Evolutionary conservation across 1,140 invertebrate species (phyloP).

Genomic region (Scaptodrosophila lebanonensis): DNA sequence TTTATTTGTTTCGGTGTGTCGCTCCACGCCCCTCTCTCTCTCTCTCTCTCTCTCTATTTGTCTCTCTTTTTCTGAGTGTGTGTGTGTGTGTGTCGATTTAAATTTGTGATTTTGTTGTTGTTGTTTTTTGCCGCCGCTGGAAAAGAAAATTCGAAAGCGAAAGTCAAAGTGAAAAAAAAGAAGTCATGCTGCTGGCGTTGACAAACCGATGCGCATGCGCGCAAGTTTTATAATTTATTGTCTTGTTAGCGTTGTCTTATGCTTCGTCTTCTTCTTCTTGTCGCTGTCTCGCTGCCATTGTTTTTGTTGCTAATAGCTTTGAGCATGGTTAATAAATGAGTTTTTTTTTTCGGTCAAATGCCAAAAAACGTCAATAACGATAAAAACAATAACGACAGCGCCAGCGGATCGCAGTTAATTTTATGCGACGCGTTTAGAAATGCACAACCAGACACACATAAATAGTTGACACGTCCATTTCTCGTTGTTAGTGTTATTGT

Average conservation of each 20-base stretch:
- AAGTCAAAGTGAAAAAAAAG: constrained; percentile 74
- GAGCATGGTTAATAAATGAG: constrained; percentile 47
- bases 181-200: constrained; percentile 21
- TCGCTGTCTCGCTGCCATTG: constrained; percentile 24
- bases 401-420: too few relatives aligned
- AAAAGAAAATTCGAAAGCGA: constrained; percentile 75
- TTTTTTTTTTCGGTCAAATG: constrained; percentile 34
- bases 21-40: background rate
- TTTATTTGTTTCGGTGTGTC: too few relatives aligned
- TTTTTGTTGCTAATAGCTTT: constrained; percentile 12
- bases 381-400: constrained; percentile 1
- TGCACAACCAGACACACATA: too few relatives aligned
- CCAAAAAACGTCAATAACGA: constrained; percentile 3
- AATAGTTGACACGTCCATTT: too few relatives aligned
- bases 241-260: constrained; percentile 29
- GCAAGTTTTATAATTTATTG: constrained; percentile 51
- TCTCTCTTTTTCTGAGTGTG: too few relatives aligned
- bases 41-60: too few relatives aligned
- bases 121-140: constrained; percentile 12
- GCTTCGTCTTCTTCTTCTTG: constrained; percentile 10
- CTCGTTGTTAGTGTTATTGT: too few relatives aligned
- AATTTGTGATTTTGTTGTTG: constrained; percentile 15
- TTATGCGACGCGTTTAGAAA: too few relatives aligned
- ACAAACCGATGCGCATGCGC: constrained; percentile 28
- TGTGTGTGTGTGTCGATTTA: constrained; percentile 43